A percentile compares a stretch with the other conserved stretches of the same genome.
Evolutionary conservation across 2,888 invertebrate genomes (phyloP).

Genomic region (Bhutanitis thaidina): DNA sequence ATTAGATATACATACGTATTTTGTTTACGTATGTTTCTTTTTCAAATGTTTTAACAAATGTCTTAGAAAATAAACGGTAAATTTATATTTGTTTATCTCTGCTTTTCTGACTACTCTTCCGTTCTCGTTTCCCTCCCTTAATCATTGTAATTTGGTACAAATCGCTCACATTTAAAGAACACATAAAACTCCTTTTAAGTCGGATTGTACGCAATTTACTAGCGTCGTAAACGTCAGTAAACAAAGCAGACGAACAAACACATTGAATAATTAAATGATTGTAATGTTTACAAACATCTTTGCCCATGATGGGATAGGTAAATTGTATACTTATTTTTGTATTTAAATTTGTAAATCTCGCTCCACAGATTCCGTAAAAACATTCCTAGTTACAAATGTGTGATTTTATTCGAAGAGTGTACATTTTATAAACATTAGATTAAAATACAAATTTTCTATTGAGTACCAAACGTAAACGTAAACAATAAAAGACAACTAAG

Average conservation of each 20-base stretch:
- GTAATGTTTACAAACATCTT: not conserved
- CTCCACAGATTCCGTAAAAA: not conserved
- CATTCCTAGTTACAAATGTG: not conserved
- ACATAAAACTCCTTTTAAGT: slow-evolving; percentile 18
- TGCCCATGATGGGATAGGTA: not conserved
- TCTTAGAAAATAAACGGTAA: not conserved
- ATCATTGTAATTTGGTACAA: not conserved
- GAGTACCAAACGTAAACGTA: not conserved
- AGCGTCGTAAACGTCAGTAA: slow-evolving; percentile 12
- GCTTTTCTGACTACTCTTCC: not conserved
- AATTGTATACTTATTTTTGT: not conserved
- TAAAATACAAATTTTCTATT: slow-evolving; percentile 17
- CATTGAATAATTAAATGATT: not conserved
- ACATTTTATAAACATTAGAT: slow-evolving; percentile 1
- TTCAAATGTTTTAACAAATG: no score
- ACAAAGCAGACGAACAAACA: slow-evolving; percentile 4
- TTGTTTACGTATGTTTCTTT: no score
- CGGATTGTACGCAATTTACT: slow-evolving; percentile 11
- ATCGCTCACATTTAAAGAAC: slow-evolving; percentile 7
- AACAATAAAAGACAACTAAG: no score
- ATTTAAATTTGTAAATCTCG: not conserved
- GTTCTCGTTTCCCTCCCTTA: not conserved
- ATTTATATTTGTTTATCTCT: not conserved
- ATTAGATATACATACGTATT: no score
- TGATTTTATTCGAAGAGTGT: not conserved